Base-by-base conservation (phyloP, 2,113 vertebrate genomes). In the Takifugu bimaculatus region DNA sequence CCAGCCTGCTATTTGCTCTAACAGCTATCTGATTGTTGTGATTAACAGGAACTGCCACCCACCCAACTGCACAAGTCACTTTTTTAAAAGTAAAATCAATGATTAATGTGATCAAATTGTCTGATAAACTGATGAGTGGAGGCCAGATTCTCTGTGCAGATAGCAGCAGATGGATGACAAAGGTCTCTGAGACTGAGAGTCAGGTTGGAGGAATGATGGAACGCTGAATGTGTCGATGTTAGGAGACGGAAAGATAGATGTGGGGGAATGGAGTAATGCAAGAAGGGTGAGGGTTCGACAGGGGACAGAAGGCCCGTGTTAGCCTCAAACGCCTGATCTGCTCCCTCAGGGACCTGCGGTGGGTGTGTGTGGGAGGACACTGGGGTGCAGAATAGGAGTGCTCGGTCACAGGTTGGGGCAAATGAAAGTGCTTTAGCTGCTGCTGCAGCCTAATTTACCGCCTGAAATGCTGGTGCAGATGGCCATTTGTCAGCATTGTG, bases 401-500 rank as follows among this genome's bases (percentile, higher is more conserved):
- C 64, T 69, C 68, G 83, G 83, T 77, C 78, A 68, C n/a, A 68
- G 79, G 72, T 44, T 43, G 54, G 72, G 44, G 44, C 45, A 35
- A 62, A 69, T 65, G 71, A 56, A 52, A 79, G 72, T 72, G 56
- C 57, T 50, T 59, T 59, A 54, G 48, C 68, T 54, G 55, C 54
- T 61, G 55, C 54, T 61, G 60, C 65, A 63, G 67, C 60, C 56
- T 81, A 80, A 90, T 90, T 88, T 88, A 86, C 70, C 75, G 81
- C 74, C 74, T 74, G 73, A 78, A 85, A 82, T 84, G 67, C 70
- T 73, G 45, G 42, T 78, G 65, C 89, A 90, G 86, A 90, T 89
- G 87, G 85, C 56, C 59, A 9, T 60, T 68, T 77, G 76, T 80
- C 76, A 59, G 70, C 25, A 54, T 60, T 63, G 65, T 25, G 69